Evolutionary conservation across 2,888 invertebrate species (phyloP).

Genomic region (Cremastinae sp.): DNA sequence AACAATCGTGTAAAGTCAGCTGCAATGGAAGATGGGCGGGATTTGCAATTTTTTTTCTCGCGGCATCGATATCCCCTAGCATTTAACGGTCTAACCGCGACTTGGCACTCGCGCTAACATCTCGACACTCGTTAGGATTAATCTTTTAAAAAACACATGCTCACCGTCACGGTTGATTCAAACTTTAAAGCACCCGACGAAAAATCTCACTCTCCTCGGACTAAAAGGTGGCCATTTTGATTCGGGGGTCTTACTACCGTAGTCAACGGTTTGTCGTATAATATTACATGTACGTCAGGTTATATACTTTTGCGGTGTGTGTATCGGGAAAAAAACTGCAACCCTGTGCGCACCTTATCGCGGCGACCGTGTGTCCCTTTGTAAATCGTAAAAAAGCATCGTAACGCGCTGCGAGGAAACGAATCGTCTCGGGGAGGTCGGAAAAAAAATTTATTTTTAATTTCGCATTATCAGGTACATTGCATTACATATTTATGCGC

Average conservation of each 20-base stretch:
- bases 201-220: constrained; percentile 66
- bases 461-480: too few relatives aligned
- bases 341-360: neutral
- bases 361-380: neutral
- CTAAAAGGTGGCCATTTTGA: constrained; percentile 94
- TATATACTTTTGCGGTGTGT: neutral
- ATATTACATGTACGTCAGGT: neutral
- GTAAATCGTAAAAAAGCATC: neutral
- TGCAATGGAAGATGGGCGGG: constrained; percentile 60
- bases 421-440: too few relatives aligned
- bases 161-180: constrained; percentile 19
- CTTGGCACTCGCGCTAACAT: neutral
- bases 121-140: neutral
- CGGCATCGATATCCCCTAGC: constrained; percentile 7
- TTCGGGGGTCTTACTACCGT: constrained; percentile 38
- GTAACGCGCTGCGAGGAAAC: too few relatives aligned
- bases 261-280: constrained; percentile 15
- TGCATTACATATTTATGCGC: too few relatives aligned
- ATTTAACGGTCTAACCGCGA: neutral
- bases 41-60: constrained; percentile 23
- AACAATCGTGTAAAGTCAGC: constrained; percentile 44
- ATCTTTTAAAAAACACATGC: constrained; percentile 9
- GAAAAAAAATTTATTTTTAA: too few relatives aligned
- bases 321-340: constrained; percentile 2
- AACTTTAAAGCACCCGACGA: constrained; percentile 19